Evolutionary conservation across 2,113 vertebrate genomes (phyloP), one percentile per base, ranked within the genome.

Genomic region (Oplegnathus fasciatus): DNA sequence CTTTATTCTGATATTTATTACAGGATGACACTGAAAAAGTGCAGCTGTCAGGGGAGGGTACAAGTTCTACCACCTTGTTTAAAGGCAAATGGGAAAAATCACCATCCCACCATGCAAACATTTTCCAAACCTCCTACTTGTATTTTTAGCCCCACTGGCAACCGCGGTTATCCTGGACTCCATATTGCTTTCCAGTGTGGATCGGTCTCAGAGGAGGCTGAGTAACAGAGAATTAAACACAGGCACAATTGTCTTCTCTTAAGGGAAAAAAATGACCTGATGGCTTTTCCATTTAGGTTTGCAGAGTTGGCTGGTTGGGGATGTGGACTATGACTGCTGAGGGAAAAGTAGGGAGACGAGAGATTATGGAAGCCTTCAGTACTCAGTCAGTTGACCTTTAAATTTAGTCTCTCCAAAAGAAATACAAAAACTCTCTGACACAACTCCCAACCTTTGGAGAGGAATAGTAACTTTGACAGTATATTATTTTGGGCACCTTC

Each of bases 201-300:
- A 9, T 80, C 61, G 9, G 65, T 66, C 58, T 58, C 66, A 20
- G 32, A 37, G 57, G 68, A 80, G 37, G 73, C 58, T 77, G 83
- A 86, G 69, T 40, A 87, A 84, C 70, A 48, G 52, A 73, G 34
- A 37, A 18, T 73, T 10, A 66, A 88, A 91, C 91, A 89, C 62
- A 83, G 75, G 40, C 52, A 9, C 88, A 61, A 82, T 92, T 90
- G 92, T 91, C 66, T 79, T 83, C 46, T 75, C 26, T 72, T 54
- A 40, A 60, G 15, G 79, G 52, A 73, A 82, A 86, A 48, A 62
- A 85, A 78, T 60, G 28, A 44, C 73, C 78, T 42, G 72, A 85
- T 84, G 80, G 62, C 64, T 89, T 89, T 92, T 91, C 91, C 89
- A 61, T 78, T 48, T 68, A 44, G 22, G 34, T 78, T 77, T 57